These are phyloP conservation scores for Lepidocyrtinus sp. DNA, from an alignment of 2,888 invertebrate genomes.

Conservation along the genomic window DNA sequence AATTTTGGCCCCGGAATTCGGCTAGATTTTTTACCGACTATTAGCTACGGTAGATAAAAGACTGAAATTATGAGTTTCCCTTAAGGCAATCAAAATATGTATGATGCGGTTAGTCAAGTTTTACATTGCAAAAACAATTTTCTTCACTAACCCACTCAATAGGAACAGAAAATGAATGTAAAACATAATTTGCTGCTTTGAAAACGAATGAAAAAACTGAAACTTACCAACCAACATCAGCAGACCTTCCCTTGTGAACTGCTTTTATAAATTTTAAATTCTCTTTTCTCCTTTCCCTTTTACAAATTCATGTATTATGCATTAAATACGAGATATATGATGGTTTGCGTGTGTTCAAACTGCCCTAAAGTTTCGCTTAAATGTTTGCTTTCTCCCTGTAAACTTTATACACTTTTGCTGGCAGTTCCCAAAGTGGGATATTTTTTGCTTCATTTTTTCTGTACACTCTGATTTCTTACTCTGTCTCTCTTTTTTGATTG, in stretches of 20 bases:
- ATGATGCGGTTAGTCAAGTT: too few species aligned
- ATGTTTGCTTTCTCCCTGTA: neutral
- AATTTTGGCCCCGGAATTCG: too few species aligned
- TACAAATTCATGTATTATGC: neutral
- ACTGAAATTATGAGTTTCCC: too few species aligned
- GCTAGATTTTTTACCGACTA: too few species aligned
- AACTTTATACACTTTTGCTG: neutral
- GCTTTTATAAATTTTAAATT: slow-evolving; percentile 1
- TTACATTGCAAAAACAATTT: too few species aligned
- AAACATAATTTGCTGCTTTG: too few species aligned
- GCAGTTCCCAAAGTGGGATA: neutral
- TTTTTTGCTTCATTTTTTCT: neutral
- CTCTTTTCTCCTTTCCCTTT: neutral
- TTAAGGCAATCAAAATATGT: too few species aligned
- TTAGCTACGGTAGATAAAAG: too few species aligned
- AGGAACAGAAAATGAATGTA: too few species aligned
- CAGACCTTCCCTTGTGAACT: neutral
- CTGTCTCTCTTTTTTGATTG: slow-evolving; percentile 33
- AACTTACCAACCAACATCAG: too few species aligned
- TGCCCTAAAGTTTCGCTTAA: neutral
- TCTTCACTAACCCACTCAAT: too few species aligned
- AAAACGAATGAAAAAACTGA: too few species aligned
- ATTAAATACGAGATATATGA: neutral
- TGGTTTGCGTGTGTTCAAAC: neutral
- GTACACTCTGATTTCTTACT: neutral